Evolutionary conservation across 2,113 vertebrate genomes (phyloP).

Genomic region (Mastomys natalensis): DNA sequence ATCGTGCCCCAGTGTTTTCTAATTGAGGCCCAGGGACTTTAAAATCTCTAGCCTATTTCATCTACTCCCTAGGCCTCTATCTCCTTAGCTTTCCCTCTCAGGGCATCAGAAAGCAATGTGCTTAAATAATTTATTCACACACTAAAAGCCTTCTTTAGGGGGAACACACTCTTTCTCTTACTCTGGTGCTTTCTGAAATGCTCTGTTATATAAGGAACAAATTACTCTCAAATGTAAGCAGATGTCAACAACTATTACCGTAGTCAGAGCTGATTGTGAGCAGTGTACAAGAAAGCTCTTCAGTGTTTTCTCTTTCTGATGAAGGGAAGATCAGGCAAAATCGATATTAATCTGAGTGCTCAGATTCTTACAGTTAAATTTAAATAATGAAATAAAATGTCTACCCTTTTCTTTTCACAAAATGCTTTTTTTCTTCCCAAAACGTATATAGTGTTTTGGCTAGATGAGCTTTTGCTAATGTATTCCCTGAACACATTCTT

Average conservation of each 20-base stretch:
- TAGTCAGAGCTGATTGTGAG: constrained; percentile 74
- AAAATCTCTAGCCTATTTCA: constrained; percentile 46
- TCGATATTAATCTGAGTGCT: constrained; percentile 44
- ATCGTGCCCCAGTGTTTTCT: constrained; percentile 59
- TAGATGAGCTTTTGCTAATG: constrained; percentile 55
- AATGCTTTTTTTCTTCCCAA: constrained; percentile 36
- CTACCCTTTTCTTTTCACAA: constrained; percentile 43
- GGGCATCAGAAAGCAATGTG: constrained; percentile 49
- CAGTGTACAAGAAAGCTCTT: constrained; percentile 61
- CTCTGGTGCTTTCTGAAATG: constrained; percentile 71
- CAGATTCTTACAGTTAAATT: constrained; percentile 70
- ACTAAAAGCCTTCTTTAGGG: constrained; percentile 74
- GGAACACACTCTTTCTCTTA: constrained; percentile 55
- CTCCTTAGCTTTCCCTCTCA: constrained; percentile 58
- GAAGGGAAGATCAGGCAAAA: constrained; percentile 75
- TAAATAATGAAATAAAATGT: constrained; percentile 69
- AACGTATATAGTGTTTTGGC: constrained; percentile 59
- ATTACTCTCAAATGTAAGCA: constrained; percentile 82
- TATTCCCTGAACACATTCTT: constrained; percentile 51
- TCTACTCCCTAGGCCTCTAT: constrained; percentile 17
- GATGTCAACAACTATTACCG: constrained; percentile 75
- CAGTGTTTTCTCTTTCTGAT: constrained; percentile 73
- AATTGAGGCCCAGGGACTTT: constrained; percentile 49
- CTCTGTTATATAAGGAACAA: constrained; percentile 77
- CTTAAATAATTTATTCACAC: constrained; percentile 70